Evolutionary conservation across 92 coral and sea anemone genomes (phyloP), one percentile per base, ranked within the genome.

Genomic region (Porites evermanni): DNA sequence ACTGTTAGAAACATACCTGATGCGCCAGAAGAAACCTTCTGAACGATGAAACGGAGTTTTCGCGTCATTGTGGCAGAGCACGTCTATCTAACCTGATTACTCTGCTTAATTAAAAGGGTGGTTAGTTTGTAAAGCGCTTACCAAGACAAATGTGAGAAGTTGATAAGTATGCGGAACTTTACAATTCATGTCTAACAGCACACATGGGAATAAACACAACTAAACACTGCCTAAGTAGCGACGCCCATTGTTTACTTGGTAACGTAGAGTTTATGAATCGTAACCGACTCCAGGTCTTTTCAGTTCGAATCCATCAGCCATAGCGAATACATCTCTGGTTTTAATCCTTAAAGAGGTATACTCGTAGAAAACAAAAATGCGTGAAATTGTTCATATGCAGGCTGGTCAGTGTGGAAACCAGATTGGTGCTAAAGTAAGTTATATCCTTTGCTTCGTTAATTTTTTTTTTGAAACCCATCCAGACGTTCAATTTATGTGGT

Each of bases 371-470:
- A 52, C 7, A 20, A 96, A 88, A 79, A 96, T 96, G 98, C 93
- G 98, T 52, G 98, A 96, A 86, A 96, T 96, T 11, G 98, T 96
- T 19, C 97, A 94, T 86, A 59, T 96, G 80, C 98, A 96, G 84
- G 98, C 98, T 16, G 98, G 98, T 53, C 98, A 96, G 59, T 96
- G 98, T 73, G 98, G 98, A 63, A 96, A 96, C 89, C 98, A 96
- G 87, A 96, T 96, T 82, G 98, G 98, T 50, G 95, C 98, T 12
- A 96, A 96, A 94, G 98, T 96, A 89, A 52, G 79, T 70, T 7
- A 26, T 14, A 4, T 18, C 8, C 1, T 52, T 32, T 67, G 14
- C 84, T 26, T 4, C 26, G 17, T 12, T 24, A 65, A 47, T 1
- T 47, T 65, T 38, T 78, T 78, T 32, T 10, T 44, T 20, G n/a